A percentile compares a stretch with the other conserved stretches of the same genome.
Conservation (phyloP, 1,140 invertebrate species). For the Lanistes nyassanus region DNA sequence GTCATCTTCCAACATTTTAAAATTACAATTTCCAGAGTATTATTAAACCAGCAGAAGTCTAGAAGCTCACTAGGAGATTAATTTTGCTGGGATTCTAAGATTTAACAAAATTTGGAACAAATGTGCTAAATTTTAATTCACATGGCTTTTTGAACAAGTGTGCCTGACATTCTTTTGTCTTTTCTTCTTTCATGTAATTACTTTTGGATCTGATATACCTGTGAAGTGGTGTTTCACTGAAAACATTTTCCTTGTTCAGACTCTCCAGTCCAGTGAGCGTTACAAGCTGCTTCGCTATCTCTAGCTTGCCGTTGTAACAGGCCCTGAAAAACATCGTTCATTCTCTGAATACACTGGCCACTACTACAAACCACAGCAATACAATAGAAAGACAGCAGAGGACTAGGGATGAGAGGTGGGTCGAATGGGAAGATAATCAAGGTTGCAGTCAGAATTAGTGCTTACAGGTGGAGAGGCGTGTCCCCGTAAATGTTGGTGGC, state of each 20-base stretch:
- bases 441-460: slow-evolving; percentile 1
- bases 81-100: too few relatives aligned
- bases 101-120: too few relatives aligned
- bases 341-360: background rate
- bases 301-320: slow-evolving; percentile 68
- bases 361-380: background rate
- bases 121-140: too few relatives aligned
- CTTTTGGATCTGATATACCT: too few relatives aligned
- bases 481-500: slow-evolving; percentile 68
- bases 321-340: slow-evolving; percentile 52
- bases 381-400: background rate
- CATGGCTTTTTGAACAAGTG: too few relatives aligned
- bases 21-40: too few relatives aligned
- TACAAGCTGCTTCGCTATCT: slow-evolving; percentile 67
- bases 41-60: too few relatives aligned
- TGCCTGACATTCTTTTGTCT: too few relatives aligned
- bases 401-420: background rate
- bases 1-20: too few relatives aligned
- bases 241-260: slow-evolving; percentile 67
- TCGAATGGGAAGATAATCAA: background rate
- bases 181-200: too few relatives aligned
- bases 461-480: slow-evolving; percentile 67
- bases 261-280: slow-evolving; percentile 60
- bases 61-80: too few relatives aligned
- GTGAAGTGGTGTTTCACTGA: slow-evolving; percentile 69